Evolutionary conservation across 2,797 vertebrate species (phyloP).

Genomic region (Hydrolagus colliei): DNA sequence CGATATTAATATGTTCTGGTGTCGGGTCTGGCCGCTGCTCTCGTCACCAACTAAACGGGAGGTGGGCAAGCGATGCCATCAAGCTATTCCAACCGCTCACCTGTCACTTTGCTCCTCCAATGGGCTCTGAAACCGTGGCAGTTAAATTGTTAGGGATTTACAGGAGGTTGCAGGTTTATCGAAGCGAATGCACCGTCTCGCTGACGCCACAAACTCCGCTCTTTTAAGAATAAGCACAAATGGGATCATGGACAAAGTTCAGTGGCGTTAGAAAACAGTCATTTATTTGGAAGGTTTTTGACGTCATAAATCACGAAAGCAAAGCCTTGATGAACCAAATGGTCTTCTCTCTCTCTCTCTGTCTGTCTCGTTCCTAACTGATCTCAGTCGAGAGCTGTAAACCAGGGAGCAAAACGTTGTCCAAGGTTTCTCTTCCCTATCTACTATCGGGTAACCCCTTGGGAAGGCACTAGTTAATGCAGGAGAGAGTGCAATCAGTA

Average conservation of each 20-base stretch:
- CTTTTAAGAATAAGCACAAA: background rate
- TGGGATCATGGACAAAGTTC: background rate
- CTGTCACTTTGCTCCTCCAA: slow-evolving; percentile 8
- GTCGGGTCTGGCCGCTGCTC: slow-evolving; percentile 49
- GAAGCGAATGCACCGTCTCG: background rate
- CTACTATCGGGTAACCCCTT: too few species aligned
- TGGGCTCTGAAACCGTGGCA: background rate
- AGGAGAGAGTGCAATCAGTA: too few species aligned
- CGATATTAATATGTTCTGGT: slow-evolving; percentile 49
- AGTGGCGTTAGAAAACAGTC: background rate
- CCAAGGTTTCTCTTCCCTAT: too few species aligned
- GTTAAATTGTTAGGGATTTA: slow-evolving; percentile 18
- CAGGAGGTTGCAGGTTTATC: background rate
- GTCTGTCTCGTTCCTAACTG: too few species aligned
- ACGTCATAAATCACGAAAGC: background rate
- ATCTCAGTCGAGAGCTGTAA: too few species aligned
- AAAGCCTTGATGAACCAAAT: too few species aligned
- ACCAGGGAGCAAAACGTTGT: too few species aligned
- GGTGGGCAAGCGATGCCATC: slow-evolving; percentile 40
- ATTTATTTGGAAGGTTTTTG: background rate
- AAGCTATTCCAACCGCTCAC: slow-evolving; percentile 31
- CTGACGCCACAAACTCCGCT: background rate
- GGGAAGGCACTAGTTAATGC: too few species aligned
- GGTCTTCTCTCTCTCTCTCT: too few species aligned
- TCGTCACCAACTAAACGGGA: slow-evolving; percentile 52